A percentile compares a stretch with the other conserved stretches of the same genome.
phyloP scores from a whole-genome alignment of 2,113 vertebrate species.

The Pelecanoides urinatrix region DNA sequence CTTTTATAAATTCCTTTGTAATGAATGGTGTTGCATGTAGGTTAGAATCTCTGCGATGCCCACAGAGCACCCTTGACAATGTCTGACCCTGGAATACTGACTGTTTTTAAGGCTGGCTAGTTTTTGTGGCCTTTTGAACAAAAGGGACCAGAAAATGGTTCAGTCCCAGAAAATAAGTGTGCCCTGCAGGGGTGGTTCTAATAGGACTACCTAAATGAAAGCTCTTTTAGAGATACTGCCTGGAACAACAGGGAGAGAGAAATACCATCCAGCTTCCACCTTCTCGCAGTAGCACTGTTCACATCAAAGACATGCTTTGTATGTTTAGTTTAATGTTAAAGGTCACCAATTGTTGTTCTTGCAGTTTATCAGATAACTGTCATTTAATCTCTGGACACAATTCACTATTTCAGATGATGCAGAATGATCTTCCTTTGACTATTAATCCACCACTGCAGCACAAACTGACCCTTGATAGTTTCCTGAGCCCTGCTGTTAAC shows the following conservation, averaged over 20 bases:
- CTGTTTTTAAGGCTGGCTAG: not conserved
- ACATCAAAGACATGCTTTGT: not conserved
- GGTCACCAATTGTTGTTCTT: not conserved
- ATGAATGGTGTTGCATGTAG: not conserved
- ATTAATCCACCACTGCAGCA: not conserved
- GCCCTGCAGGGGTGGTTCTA: not conserved
- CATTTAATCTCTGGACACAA: not conserved
- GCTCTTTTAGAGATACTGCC: not conserved
- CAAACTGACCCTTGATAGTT: not conserved
- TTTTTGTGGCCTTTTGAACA: not conserved
- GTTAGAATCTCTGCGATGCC: not conserved
- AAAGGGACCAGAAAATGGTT: not conserved
- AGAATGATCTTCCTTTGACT: not conserved
- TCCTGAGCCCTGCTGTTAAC: not conserved
- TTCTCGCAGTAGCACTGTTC: not conserved
- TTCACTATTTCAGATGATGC: not conserved
- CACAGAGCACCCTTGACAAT: not conserved
- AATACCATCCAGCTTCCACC: not conserved
- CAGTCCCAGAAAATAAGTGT: not conserved
- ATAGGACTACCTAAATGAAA: not conserved
- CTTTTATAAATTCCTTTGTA: not conserved
- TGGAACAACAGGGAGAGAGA: not conserved
- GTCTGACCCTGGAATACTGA: not conserved
- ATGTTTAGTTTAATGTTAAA: not conserved
- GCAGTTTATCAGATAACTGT: not conserved